These are phyloP conservation scores for Asteroscopus sphinx DNA, from an alignment of 2,888 invertebrate genomes.

Conservation along the genomic window DNA sequence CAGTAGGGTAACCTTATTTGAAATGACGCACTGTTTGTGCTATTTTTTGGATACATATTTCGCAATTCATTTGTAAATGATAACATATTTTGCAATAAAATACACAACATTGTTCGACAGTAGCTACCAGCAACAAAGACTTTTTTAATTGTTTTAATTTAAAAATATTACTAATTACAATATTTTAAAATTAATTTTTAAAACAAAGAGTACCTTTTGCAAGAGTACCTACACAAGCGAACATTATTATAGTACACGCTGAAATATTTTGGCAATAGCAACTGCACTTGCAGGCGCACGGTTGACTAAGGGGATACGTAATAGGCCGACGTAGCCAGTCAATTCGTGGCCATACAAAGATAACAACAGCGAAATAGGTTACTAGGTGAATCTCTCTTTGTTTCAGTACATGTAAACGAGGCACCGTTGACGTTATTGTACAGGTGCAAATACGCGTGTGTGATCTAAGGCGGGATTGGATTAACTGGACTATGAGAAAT, in stretches of 20 bases:
- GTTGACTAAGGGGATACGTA: constrained; percentile 39
- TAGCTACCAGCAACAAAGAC: not conserved
- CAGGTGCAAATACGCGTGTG: constrained; percentile 54
- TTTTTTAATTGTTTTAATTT: not conserved
- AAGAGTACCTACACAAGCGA: not conserved
- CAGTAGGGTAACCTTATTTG: constrained; percentile 31
- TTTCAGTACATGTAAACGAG: constrained; percentile 61
- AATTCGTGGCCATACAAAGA: constrained; percentile 60
- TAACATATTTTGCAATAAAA: not conserved
- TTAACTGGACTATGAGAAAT: constrained; percentile 41
- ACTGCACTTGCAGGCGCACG: constrained; percentile 22
- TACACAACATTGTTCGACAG: no score
- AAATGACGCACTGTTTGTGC: constrained; percentile 22
- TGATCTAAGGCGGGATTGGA: constrained; percentile 33
- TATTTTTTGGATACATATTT: not conserved
- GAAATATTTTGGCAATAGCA: constrained; percentile 31
- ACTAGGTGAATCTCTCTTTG: constrained; percentile 72
- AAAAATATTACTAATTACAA: no score
- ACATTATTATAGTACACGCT: not conserved
- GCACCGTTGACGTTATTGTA: constrained; percentile 58
- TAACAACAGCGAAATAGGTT: constrained; percentile 63
- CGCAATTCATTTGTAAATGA: not conserved
- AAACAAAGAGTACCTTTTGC: not conserved
- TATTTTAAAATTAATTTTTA: not conserved
- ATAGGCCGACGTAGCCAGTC: constrained; percentile 51